Percentiles rank a stretch among this genome's conserved stretches.
phyloP scores from a whole-genome alignment of 2,113 vertebrate genomes.

The Cyphomyrus discorhynchus region DNA sequence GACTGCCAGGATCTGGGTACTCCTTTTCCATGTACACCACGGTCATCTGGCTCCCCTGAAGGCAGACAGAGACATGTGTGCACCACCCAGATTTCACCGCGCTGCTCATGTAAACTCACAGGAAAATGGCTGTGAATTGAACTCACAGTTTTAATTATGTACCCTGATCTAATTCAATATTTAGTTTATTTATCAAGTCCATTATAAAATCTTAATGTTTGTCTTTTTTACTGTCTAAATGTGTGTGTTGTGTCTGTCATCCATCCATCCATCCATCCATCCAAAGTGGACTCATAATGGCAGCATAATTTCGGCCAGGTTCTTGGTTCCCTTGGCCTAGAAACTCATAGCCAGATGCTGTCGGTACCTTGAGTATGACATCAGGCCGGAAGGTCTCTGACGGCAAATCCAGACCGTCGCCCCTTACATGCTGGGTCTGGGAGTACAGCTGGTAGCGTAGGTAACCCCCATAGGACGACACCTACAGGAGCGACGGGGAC shows the following conservation, averaged over 20 bases:
- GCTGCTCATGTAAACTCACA: not conserved
- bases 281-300: not conserved
- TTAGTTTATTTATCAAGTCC: not conserved
- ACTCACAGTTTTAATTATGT: not conserved
- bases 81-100: not conserved
- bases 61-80: not conserved
- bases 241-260: not conserved
- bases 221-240: not conserved
- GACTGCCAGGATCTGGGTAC: conserved; percentile 68
- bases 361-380: conserved; percentile 76
- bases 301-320: not conserved
- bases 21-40: conserved; percentile 76
- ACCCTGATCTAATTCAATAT: not conserved
- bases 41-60: conserved; percentile 92
- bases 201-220: not conserved
- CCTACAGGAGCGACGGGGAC: conserved; percentile 51
- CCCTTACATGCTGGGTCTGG: conserved; percentile 66
- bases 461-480: conserved; percentile 83
- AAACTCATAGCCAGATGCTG: not conserved
- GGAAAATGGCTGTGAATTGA: not conserved
- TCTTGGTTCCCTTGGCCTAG: not conserved
- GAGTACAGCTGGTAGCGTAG: conserved; percentile 78
- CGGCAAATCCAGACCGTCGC: conserved; percentile 71
- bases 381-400: conserved; percentile 74
- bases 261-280: not conserved